Base-by-base conservation (phyloP, 2,888 invertebrate species). In the Apamea epomidion region DNA sequence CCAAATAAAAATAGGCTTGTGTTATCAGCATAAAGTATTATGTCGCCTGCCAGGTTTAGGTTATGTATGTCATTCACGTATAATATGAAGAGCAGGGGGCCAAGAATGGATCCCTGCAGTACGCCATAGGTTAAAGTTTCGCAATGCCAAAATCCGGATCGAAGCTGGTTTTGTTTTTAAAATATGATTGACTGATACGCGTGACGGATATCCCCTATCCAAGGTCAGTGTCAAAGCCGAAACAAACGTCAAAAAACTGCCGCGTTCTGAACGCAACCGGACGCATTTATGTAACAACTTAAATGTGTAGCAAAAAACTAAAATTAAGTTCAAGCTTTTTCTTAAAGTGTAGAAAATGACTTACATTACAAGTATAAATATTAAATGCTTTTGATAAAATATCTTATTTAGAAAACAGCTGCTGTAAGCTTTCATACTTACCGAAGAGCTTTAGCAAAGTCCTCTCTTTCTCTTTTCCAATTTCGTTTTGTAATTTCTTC, bases 221-320 rank as follows among this genome's bases (percentile, higher is more conserved):
- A 89, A 89, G 88, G 89, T 87, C 89, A 89, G 45, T 87, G 90
- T 88, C 90, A 89, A 88, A 87, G 80, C 73, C 81, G 51, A 87
- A 87, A 68, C 75, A 76, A 80, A 84, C 32, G 70, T 86, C 80
- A 76, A 82, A 79, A 67, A 74, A 77, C 58, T 84, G 78, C 81
- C 76, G 81, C 82, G 80, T 76, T 74, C 69, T 51, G 79, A 82
- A 82, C 65, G 60, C 72, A 76, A 82, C 87, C 87, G 85, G 85
- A 87, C 74, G 54, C 74, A 18, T 18, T 84, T 80, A 88, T 67
- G 71, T 84, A 82, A 89, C 21, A 32, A 65, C 37, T 65, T 51
- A 25, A 42, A 62, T 70, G n/a, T 51, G n/a, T 67, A 42, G 21
- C 74, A 62, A 54, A 42, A 58, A 54, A 60, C 4, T 2, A 78